Conservation (phyloP, 2,888 invertebrate species). For the Drosophila mayaguana region DNA sequence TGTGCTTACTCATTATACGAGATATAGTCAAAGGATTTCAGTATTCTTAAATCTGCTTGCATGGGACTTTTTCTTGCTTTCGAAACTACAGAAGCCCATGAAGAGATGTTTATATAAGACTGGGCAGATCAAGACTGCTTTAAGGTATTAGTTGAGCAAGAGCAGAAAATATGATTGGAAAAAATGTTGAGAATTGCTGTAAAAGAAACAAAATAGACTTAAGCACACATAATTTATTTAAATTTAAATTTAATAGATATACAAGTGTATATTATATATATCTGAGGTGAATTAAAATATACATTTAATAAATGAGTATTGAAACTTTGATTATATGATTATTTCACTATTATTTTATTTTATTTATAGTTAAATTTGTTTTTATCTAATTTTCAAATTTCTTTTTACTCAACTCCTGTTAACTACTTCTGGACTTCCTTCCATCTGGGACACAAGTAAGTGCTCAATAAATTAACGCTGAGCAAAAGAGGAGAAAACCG, state of each 20-base stretch:
- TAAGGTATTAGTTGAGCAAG: background rate
- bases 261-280: no score
- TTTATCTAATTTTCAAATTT: background rate
- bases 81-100: background rate
- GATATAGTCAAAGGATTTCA: background rate
- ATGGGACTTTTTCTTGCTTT: background rate
- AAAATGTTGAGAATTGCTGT: no score
- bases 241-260: no score
- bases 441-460: slow-evolving; percentile 42
- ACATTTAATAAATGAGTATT: no score
- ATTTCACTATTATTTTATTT: background rate
- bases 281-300: no score
- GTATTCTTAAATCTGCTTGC: background rate
- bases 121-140: background rate
- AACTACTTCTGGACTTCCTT: background rate
- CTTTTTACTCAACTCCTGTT: background rate
- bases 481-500: slow-evolving; percentile 25
- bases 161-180: background rate
- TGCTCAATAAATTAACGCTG: slow-evolving; percentile 61
- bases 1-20: background rate
- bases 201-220: no score
- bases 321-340: no score
- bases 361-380: background rate
- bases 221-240: no score
- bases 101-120: background rate